A percentile compares a stretch with the other conserved stretches of the same genome.
phyloP scores from a whole-genome alignment of 2,113 vertebrate species.

The Noturus placidus region DNA sequence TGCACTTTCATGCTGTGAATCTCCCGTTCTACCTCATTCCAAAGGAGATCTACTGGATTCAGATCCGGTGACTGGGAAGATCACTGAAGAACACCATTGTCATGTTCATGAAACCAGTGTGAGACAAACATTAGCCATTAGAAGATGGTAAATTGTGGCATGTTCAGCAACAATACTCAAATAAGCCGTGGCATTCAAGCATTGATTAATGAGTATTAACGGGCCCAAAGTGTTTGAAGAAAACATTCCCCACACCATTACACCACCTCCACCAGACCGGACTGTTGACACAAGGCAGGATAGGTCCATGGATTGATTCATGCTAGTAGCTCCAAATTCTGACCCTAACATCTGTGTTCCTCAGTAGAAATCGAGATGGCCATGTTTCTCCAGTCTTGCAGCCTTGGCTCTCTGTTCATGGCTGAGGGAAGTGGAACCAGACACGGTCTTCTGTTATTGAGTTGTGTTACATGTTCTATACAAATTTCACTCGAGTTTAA shows the following conservation, averaged over 20 bases:
- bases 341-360: neutral
- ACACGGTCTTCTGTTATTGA: neutral
- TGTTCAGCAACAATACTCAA: neutral
- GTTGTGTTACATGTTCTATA: neutral
- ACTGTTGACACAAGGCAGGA: neutral
- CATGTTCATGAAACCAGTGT: neutral
- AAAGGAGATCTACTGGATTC: neutral
- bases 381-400: neutral
- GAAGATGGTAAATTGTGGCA: neutral
- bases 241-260: neutral
- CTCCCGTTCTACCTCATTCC: neutral
- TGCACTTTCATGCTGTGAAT: neutral
- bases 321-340: neutral
- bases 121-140: neutral
- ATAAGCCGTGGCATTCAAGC: neutral
- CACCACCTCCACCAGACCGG: neutral
- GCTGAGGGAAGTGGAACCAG: neutral
- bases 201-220: neutral
- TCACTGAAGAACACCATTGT: neutral
- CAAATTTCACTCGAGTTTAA: neutral
- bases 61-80: neutral
- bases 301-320: neutral
- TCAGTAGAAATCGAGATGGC: neutral
- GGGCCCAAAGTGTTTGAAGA: neutral
- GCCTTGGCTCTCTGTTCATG: neutral